Evolutionary conservation across 1,140 invertebrate species (phyloP).

Genomic region (Drosophila orosa): DNA sequence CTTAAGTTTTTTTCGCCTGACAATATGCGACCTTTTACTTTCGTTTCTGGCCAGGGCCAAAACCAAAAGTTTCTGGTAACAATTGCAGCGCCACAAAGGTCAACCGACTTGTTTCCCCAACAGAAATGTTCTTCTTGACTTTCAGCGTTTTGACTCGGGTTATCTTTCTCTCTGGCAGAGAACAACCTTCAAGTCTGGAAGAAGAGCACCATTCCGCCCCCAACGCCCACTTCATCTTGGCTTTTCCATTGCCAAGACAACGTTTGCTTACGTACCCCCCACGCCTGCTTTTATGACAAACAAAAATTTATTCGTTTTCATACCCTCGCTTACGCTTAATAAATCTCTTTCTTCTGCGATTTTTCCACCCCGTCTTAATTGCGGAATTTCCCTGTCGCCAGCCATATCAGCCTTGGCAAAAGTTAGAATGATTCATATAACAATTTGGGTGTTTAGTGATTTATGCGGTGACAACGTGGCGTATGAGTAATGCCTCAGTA

Average conservation of each 20-base stretch:
- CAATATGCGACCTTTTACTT: slow-evolving; percentile 26
- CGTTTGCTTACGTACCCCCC: neutral
- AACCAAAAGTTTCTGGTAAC: slow-evolving; percentile 41
- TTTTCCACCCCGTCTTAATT: slow-evolving; percentile 38
- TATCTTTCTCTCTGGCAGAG: slow-evolving; percentile 25
- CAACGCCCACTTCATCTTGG: slow-evolving; percentile 29
- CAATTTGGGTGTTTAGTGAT: slow-evolving; percentile 30
- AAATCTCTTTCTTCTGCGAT: slow-evolving; percentile 58
- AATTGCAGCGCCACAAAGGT: slow-evolving; percentile 47
- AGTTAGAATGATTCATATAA: slow-evolving; percentile 57
- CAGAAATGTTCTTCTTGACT: slow-evolving; percentile 36
- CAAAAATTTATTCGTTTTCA: slow-evolving; percentile 61
- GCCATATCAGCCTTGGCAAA: slow-evolving; percentile 11
- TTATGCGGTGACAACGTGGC: slow-evolving; percentile 30
- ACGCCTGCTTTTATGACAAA: slow-evolving; percentile 47
- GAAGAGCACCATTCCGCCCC: neutral
- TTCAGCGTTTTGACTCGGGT: slow-evolving; percentile 28
- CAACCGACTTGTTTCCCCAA: slow-evolving; percentile 29
- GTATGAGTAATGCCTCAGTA: slow-evolving; percentile 46
- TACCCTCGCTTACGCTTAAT: slow-evolving; percentile 48
- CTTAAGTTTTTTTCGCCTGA: slow-evolving; percentile 8
- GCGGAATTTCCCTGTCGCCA: slow-evolving; percentile 32
- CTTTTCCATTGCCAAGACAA: slow-evolving; percentile 51
- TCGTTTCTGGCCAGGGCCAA: slow-evolving; percentile 33
- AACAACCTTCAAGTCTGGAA: slow-evolving; percentile 39